Conservation (phyloP, 2,113 vertebrate genomes). For the Stomatorhinus ivindoensis region DNA sequence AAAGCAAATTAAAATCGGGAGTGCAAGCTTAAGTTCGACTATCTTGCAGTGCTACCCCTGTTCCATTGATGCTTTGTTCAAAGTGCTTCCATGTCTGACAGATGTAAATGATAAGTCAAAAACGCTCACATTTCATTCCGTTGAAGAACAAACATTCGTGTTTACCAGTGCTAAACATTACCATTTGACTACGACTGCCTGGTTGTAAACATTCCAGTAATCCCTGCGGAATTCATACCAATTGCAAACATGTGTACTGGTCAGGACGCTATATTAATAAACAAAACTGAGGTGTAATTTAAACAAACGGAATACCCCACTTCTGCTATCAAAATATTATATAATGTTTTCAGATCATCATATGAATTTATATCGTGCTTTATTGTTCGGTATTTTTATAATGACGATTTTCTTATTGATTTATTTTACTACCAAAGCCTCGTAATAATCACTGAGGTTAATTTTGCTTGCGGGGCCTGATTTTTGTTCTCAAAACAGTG, state of each 20-base stretch:
- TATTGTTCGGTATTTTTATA: background rate
- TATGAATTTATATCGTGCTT: background rate
- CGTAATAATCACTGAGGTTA: background rate
- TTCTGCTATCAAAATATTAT: background rate
- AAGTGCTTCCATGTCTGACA: background rate
- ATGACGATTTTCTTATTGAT: background rate
- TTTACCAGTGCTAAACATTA: background rate
- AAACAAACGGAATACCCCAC: background rate
- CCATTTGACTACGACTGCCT: background rate
- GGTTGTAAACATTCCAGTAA: background rate
- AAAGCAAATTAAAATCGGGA: background rate
- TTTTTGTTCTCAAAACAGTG: background rate
- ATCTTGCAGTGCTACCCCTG: background rate
- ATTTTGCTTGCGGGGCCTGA: background rate
- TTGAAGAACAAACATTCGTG: background rate
- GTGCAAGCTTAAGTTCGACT: background rate
- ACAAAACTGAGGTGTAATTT: background rate
- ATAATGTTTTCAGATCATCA: background rate
- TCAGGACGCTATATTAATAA: background rate
- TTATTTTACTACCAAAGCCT: background rate
- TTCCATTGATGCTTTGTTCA: background rate
- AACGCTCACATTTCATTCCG: background rate
- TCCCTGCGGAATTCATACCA: background rate
- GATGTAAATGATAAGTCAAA: background rate
- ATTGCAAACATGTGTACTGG: background rate